Evolutionary conservation across 2,888 invertebrate genomes (phyloP).

Genomic region (Drosophila parthenogenetica): DNA sequence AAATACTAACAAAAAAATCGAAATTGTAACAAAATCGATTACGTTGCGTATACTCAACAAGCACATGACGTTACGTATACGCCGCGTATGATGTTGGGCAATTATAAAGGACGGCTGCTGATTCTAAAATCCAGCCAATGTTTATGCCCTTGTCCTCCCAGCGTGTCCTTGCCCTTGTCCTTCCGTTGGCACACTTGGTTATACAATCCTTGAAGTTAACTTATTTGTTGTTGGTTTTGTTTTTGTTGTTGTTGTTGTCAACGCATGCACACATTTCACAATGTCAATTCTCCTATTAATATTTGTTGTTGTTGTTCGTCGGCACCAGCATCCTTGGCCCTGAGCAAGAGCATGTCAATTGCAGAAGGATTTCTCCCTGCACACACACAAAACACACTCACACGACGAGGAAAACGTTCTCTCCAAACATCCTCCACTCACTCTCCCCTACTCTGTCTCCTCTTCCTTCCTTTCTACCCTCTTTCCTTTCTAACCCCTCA

Average conservation of each 20-base stretch:
- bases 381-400: constrained; percentile 5
- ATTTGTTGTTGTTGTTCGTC: constrained; percentile 37
- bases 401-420: background rate
- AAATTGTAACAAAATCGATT: constrained; percentile 45
- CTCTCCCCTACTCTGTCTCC: background rate
- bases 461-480: background rate
- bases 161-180: constrained; percentile 50
- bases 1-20: constrained; percentile 2
- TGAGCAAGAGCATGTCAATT: constrained; percentile 70
- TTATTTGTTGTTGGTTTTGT: constrained; percentile 25
- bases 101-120: constrained; percentile 3
- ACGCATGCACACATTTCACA: constrained; percentile 51
- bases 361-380: constrained; percentile 42
- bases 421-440: no score
- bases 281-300: constrained; percentile 39
- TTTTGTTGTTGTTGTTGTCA: constrained; percentile 41
- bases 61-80: constrained; percentile 3
- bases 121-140: background rate
- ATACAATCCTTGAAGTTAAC: constrained; percentile 50
- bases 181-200: constrained; percentile 45
- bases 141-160: constrained; percentile 23
- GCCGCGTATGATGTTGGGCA: background rate
- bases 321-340: constrained; percentile 60
- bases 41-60: constrained; percentile 14
- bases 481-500: background rate